phyloP scores from a whole-genome alignment of 2,888 invertebrate genomes.

The Diadegma fenestrale region DNA sequence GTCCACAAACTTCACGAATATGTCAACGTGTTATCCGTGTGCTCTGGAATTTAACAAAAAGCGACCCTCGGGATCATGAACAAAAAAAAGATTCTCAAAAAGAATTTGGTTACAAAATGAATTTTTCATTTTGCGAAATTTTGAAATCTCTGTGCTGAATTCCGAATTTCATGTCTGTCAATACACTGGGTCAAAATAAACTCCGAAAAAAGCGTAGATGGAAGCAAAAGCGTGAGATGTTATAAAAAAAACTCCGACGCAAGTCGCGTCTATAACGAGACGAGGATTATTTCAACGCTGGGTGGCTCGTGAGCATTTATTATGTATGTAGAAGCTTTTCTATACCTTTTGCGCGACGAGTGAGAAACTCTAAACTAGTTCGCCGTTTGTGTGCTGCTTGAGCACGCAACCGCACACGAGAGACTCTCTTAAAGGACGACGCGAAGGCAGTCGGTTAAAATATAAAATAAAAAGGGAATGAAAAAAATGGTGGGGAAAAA shows the following conservation, averaged over 20 bases:
- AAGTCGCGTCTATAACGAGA: slow-evolving; percentile 5
- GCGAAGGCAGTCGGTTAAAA: slow-evolving; percentile 7
- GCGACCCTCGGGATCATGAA: too few species aligned
- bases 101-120: neutral
- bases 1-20: too few species aligned
- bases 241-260: neutral
- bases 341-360: slow-evolving; percentile 39
- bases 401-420: slow-evolving; percentile 43
- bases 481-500: slow-evolving; percentile 34
- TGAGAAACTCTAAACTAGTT: slow-evolving; percentile 42
- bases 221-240: neutral
- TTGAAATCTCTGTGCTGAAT: neutral
- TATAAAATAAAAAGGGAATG: slow-evolving; percentile 31
- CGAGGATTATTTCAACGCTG: slow-evolving; percentile 33
- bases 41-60: too few species aligned
- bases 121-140: neutral
- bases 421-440: slow-evolving; percentile 34
- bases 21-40: too few species aligned
- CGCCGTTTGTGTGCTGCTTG: slow-evolving; percentile 16
- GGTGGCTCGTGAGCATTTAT: neutral
- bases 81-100: neutral
- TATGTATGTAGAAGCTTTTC: neutral
- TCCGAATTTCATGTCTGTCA: neutral
- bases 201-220: neutral
- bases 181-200: neutral